A percentile compares a stretch with the other conserved stretches of the same genome.
phyloP scores from a whole-genome alignment of 2,113 vertebrate species.

The Caretta caretta region DNA sequence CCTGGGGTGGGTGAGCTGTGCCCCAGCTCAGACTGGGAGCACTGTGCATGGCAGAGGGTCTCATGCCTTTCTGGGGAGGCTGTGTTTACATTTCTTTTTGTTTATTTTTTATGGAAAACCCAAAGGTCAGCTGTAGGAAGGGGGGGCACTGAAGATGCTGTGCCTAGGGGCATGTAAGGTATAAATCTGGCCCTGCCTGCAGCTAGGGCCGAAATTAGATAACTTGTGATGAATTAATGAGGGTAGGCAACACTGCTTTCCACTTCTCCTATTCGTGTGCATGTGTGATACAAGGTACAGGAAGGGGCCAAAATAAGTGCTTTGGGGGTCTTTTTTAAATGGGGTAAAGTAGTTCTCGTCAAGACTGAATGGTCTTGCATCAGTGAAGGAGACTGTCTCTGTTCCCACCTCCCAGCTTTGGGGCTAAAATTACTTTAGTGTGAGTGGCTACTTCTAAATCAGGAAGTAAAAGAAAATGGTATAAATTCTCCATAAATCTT shows the following conservation, averaged over 20 bases:
- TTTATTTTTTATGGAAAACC: no score
- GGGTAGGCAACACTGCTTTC: constrained; percentile 34
- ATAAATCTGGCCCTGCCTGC: not conserved
- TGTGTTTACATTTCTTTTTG: no score
- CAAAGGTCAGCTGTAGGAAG: no score
- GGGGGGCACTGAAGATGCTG: no score
- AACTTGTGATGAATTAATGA: constrained; percentile 8
- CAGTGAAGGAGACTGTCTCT: constrained; percentile 17
- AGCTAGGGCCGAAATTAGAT: not conserved
- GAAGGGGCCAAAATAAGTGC: constrained; percentile 40
- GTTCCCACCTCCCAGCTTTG: constrained; percentile 18
- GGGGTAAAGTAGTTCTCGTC: not conserved
- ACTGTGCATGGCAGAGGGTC: no score
- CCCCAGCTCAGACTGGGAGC: no score
- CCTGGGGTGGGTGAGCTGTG: no score
- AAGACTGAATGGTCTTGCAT: constrained; percentile 15
- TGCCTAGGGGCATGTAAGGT: no score
- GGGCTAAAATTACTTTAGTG: constrained; percentile 30
- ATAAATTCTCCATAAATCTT: not conserved
- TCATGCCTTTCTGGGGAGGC: no score
- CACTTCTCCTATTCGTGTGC: constrained; percentile 4
- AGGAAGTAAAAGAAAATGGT: constrained; percentile 19
- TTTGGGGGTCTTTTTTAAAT: constrained; percentile 51
- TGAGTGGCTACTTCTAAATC: constrained; percentile 34
- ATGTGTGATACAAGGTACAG: constrained; percentile 3